Base-by-base conservation (phyloP, 1,140 invertebrate species). In the Nasonia vitripennis region DNA sequence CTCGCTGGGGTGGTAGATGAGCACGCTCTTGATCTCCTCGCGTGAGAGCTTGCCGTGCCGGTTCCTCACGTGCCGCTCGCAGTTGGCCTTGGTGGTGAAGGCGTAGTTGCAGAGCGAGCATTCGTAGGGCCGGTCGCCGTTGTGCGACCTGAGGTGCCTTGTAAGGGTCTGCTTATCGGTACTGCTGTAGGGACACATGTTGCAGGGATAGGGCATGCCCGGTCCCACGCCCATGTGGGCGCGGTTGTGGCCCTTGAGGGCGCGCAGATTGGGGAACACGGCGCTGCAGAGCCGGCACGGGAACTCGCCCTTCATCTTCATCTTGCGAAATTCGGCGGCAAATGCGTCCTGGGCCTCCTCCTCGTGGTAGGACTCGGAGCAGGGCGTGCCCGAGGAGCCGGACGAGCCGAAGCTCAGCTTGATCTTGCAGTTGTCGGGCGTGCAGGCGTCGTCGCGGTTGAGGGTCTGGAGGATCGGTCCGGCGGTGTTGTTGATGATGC, bases 21-120 rank as follows among this genome's bases (percentile, higher is more conserved):
- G 96, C 4, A 96, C 95, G 68, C 95, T 95, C 90, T 98, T 98
- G 0, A 98, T 96, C 87, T 98, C 97, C 83, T 98, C 97, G 74
- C 97, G 95, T 4, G 96, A 95, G 73, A 95, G 94, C 94, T 98
- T 97, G 0, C 96, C 95, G 90, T 99, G 98, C 2, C 97, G 94
- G 94, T 99, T 97, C 90, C 98, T 94, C 90, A 99, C 94, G 94
- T 99, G 97, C 1, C 97, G 93, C 91, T 98, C 97, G 89, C 97
- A 98, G 88, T 98, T 98, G 0, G 97, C 95, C 92, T 99, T 99
- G 0, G 98, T 99, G 2, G 98, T 99, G 92, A 99, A 99, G 1
- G 98, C 98, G 89, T 98, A 99, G 88, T 98, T 97, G 92, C 98
- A 99, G 2, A 99, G 95, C 1, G 96, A 95, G 90, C 98, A 99